phyloP scores from a whole-genome alignment of 1,140 invertebrate genomes.

The Drosophila auraria region DNA sequence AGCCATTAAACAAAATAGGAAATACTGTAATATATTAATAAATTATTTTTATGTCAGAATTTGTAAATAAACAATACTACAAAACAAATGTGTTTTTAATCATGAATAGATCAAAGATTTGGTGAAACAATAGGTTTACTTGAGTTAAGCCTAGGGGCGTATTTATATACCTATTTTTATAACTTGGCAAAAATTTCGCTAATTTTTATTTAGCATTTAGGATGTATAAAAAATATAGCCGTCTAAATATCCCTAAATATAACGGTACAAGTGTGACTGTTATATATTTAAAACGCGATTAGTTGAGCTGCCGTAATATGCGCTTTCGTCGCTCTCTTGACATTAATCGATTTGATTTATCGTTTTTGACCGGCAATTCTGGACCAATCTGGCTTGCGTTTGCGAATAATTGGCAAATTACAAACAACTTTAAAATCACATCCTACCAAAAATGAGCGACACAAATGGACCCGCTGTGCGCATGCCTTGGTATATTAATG shows the following conservation, averaged over 20 bases:
- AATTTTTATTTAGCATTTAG: background rate
- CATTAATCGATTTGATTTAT: constrained; percentile 20
- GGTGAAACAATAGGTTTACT: no score
- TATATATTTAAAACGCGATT: background rate
- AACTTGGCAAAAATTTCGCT: background rate
- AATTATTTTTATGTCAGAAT: background rate
- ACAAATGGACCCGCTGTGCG: constrained; percentile 57
- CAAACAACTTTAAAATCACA: background rate
- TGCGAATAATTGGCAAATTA: background rate
- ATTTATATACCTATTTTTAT: background rate
- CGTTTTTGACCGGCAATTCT: constrained; percentile 28
- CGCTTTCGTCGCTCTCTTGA: constrained; percentile 14
- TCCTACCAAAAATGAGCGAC: constrained; percentile 51
- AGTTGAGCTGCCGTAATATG: background rate
- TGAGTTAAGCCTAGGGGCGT: no score
- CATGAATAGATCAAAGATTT: background rate
- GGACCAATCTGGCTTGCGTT: constrained; percentile 1
- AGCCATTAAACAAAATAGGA: constrained; percentile 12
- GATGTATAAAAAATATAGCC: background rate
- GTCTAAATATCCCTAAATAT: no score
- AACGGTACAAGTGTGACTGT: background rate
- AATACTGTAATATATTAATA: constrained; percentile 25
- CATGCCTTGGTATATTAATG: constrained; percentile 66
- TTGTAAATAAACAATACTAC: background rate
- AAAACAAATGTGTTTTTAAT: background rate